phyloP scores from a whole-genome alignment of 2,113 vertebrate genomes.

The Nycticebus coucang region DNA sequence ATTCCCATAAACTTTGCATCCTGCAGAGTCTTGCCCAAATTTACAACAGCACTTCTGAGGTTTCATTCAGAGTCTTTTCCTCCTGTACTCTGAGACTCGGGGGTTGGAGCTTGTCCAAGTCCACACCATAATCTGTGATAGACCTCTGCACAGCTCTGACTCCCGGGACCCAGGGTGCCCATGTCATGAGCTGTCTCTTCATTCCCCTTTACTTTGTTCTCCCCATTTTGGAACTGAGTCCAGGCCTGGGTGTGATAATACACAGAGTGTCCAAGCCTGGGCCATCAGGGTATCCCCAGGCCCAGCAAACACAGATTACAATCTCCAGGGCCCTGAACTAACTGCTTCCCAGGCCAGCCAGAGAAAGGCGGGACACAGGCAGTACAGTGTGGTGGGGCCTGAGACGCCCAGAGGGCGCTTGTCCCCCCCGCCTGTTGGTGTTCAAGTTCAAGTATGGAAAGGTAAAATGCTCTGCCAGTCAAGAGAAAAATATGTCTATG shows the following conservation, averaged over 20 bases:
- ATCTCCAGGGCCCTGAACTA: not conserved
- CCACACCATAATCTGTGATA: not conserved
- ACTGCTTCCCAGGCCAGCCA: not conserved
- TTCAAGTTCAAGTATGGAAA: not conserved
- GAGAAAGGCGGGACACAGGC: not conserved
- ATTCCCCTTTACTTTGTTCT: not conserved
- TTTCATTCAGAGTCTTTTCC: not conserved
- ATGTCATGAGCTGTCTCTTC: not conserved
- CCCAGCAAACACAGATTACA: not conserved
- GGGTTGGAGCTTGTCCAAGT: not conserved
- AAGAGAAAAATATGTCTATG: not conserved
- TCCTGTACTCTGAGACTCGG: not conserved
- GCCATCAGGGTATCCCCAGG: not conserved
- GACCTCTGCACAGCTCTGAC: not conserved
- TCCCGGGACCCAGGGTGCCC: not conserved
- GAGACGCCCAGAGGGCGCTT: not conserved
- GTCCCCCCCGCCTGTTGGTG: too few species aligned
- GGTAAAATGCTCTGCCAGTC: not conserved
- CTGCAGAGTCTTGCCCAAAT: slow-evolving; percentile 49
- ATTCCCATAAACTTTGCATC: slow-evolving; percentile 39
- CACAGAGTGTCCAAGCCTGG: not conserved
- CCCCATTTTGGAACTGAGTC: not conserved
- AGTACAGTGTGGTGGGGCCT: not conserved
- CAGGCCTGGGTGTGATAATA: not conserved
- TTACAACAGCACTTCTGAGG: slow-evolving; percentile 18